Percentiles rank a stretch among this genome's conserved stretches.
phyloP scores from a whole-genome alignment of 2,888 invertebrate genomes.

The Nymphalis c-album region DNA sequence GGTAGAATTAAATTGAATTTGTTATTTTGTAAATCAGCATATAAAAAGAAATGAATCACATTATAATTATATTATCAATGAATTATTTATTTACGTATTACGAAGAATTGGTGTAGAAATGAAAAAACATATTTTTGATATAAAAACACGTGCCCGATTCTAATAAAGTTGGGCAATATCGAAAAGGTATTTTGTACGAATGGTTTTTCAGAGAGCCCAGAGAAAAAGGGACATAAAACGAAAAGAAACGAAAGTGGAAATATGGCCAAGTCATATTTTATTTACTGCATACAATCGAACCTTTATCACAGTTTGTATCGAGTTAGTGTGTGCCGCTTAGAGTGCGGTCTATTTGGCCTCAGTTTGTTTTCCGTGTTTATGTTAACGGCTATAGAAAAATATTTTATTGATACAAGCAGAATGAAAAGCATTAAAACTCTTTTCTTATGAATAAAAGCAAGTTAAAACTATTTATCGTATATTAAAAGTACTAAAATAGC shows the following conservation, averaged over 20 bases:
- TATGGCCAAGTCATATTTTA: slow-evolving; percentile 81
- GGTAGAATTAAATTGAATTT: slow-evolving; percentile 7
- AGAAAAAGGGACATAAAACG: slow-evolving; percentile 75
- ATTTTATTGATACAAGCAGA: background rate
- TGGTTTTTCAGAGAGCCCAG: slow-evolving; percentile 72
- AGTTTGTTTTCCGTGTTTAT: slow-evolving; percentile 24
- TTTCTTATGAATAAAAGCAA: background rate
- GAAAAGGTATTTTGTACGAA: slow-evolving; percentile 79
- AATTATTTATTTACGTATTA: slow-evolving; percentile 51
- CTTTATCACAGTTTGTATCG: slow-evolving; percentile 78
- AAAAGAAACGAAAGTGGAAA: slow-evolving; percentile 78
- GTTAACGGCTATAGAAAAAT: slow-evolving; percentile 5
- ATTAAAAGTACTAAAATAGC: background rate
- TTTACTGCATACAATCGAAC: slow-evolving; percentile 81
- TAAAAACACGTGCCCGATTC: slow-evolving; percentile 77
- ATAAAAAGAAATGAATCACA: background rate
- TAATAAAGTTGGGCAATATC: slow-evolving; percentile 79
- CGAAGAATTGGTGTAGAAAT: slow-evolving; percentile 64
- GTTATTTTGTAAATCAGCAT: background rate
- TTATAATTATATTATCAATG: slow-evolving; percentile 4
- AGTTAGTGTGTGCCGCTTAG: slow-evolving; percentile 68
- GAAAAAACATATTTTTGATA: slow-evolving; percentile 70
- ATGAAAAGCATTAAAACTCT: background rate
- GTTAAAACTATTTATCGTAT: background rate
- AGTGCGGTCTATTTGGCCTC: slow-evolving; percentile 38